These are phyloP conservation scores for Heterodera filipjevi DNA, from an alignment of 2,888 invertebrate genomes.

Conservation along the genomic window DNA sequence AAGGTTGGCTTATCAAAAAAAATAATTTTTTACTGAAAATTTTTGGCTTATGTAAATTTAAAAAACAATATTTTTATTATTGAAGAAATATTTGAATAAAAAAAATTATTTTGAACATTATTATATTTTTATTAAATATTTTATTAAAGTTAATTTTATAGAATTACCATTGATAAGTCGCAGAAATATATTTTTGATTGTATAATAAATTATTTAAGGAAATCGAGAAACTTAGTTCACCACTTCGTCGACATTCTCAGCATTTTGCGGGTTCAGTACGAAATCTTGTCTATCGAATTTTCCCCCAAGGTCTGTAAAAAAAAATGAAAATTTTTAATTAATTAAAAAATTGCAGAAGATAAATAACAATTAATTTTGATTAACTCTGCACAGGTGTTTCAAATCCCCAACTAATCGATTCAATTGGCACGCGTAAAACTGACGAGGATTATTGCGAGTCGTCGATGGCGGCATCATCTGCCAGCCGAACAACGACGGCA, in stretches of 20 bases:
- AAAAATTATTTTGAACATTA: too few relatives aligned
- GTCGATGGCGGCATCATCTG: constrained; percentile 68
- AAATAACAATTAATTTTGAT: constrained; percentile 29
- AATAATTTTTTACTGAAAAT: neutral
- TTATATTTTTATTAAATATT: too few relatives aligned
- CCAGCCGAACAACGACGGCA: neutral
- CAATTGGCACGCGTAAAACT: constrained; percentile 67
- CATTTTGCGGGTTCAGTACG: constrained; percentile 77
- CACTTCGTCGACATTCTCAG: constrained; percentile 58
- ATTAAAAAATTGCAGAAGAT: neutral
- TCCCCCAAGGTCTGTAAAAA: constrained; percentile 70
- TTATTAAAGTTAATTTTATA: neutral
- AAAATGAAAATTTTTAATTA: neutral
- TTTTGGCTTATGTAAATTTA: too few relatives aligned
- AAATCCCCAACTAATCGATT: constrained; percentile 78
- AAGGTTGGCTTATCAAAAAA: constrained; percentile 27
- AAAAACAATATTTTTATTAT: too few relatives aligned
- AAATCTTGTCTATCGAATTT: constrained; percentile 79
- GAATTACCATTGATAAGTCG: neutral
- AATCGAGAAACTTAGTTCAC: constrained; percentile 56
- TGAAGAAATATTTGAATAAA: too few relatives aligned
- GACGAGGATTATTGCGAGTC: constrained; percentile 76
- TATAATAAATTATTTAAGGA: constrained; percentile 45
- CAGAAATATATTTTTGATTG: neutral
- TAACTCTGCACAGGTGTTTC: constrained; percentile 77